These are phyloP conservation scores for Macrosteles quadrilineatus DNA, from an alignment of 1,140 invertebrate genomes.

Conservation along the genomic window DNA sequence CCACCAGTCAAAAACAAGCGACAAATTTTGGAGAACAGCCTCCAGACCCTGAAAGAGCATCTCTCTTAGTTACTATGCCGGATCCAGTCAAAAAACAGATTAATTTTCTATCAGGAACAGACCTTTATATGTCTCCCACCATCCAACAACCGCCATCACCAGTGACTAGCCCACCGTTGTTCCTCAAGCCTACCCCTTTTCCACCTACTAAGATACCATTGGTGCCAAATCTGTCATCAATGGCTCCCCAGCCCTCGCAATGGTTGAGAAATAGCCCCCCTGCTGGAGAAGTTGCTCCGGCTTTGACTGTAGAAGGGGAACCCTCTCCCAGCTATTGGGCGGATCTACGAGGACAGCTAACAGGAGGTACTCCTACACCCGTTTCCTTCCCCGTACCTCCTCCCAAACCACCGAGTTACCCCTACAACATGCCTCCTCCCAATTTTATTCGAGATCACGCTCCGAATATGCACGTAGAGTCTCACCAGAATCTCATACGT, in stretches of 20 bases:
- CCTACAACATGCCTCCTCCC: too few species aligned
- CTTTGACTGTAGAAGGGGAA: not conserved
- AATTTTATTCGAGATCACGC: constrained; percentile 31
- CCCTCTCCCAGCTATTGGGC: not conserved
- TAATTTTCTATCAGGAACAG: not conserved
- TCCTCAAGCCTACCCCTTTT: not conserved
- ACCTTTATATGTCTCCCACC: not conserved
- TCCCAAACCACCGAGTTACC: too few species aligned
- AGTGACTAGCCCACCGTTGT: too few species aligned
- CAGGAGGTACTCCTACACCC: constrained; percentile 21
- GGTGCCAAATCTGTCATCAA: constrained; percentile 29
- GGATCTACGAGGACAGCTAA: constrained; percentile 12
- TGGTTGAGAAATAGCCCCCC: constrained; percentile 20
- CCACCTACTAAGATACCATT: not conserved
- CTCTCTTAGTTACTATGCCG: too few species aligned
- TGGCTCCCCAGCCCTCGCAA: not conserved
- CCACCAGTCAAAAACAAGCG: constrained; percentile 39
- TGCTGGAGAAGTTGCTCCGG: not conserved
- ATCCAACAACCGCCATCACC: too few species aligned
- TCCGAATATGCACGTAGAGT: constrained; percentile 40
- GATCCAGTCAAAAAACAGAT: too few species aligned
- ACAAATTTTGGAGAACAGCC: too few species aligned
- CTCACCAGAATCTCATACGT: constrained; percentile 47
- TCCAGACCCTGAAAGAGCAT: too few species aligned
- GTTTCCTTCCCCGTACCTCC: too few species aligned